Base-by-base conservation (phyloP, 23 tunicate genomes). In the Halocynthia roretzi region DNA sequence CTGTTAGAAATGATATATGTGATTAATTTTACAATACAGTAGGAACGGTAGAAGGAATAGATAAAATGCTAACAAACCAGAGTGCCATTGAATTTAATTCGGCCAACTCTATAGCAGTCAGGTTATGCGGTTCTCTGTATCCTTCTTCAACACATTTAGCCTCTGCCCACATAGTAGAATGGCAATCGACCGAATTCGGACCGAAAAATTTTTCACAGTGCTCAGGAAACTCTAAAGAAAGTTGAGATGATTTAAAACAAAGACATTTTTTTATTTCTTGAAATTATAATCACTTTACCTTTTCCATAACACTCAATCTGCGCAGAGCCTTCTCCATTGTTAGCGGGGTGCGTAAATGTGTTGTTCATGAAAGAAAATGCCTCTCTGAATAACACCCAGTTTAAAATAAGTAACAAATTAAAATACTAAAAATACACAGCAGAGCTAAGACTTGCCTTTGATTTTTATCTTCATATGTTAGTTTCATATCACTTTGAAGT, bases 131-230 rank as follows among this genome's bases (percentile, higher is more conserved):
- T 50, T 74, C 78, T 14, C 31, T 56, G n/a, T 54, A 74, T 12
- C 78, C 78, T 74, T 74, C 78, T 8, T 48, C 17, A 44, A 74
- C 78, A 74, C 78, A 74, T 74, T 74, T 64, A 8, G 56, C 62
- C 0, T 56, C 64, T 19, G 20, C 44, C 21, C 55, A 74, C 56
- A 74, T 74, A 54, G 56, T 53, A 17, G 78, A 50, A 50, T 74
- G 56, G 78, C 78, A 74, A 54, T 54, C 56, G 4, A 74, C 5
- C 5, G 55, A 20, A 54, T 74, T 74, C 6, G 78, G 78, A 8
- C 78, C 78, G 20, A 52, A 74, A 5, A 53, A 74, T 54, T 15
- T 53, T 6, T 15, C 56, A n/a, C 78, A 74, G 15, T 53, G 55
- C 23, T 74, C 78, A 53, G 78, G 78, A 74, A 74, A 74, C 19